Evolutionary conservation across 2,797 vertebrate species (phyloP).

Genomic region (Chanos chanos): DNA sequence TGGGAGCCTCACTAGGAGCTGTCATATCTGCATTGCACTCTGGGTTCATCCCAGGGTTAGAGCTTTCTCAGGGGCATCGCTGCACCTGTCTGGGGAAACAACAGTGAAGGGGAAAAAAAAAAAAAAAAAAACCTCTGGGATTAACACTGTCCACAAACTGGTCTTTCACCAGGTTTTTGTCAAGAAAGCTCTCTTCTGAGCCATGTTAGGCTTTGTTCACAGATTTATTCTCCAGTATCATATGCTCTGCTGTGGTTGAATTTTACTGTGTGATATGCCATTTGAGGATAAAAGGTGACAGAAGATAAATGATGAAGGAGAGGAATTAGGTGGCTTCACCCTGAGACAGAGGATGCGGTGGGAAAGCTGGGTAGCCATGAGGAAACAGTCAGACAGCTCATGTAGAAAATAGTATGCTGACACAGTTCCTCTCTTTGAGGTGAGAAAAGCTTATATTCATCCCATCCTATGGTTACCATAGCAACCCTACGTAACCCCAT

Average conservation of each 20-base stretch:
- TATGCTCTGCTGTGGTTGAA: neutral
- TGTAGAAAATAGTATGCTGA: neutral
- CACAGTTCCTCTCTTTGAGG: neutral
- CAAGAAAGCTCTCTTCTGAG: constrained; percentile 6
- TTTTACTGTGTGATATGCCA: neutral
- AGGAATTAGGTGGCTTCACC: neutral
- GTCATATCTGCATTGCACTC: constrained; percentile 66
- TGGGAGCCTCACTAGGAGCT: constrained; percentile 61
- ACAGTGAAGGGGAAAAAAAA: constrained; percentile 39
- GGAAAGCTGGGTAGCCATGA: neutral
- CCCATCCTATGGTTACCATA: neutral
- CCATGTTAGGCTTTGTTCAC: constrained; percentile 20
- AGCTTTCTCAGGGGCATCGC: constrained; percentile 65
- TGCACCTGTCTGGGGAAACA: constrained; percentile 57
- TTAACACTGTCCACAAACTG: constrained; percentile 52
- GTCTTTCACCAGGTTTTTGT: constrained; percentile 35
- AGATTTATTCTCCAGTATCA: constrained; percentile 4
- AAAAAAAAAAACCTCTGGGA: constrained; percentile 47
- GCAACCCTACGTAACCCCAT: neutral
- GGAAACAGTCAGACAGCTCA: neutral
- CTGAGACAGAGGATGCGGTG: neutral
- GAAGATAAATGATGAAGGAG: neutral
- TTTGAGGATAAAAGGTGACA: neutral
- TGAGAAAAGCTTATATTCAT: neutral
- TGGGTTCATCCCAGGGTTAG: constrained; percentile 68